A percentile compares a stretch with the other conserved stretches of the same genome.
These are phyloP conservation scores for Salvator merianae DNA, from an alignment of 2,113 vertebrate genomes.

Conservation along the genomic window DNA sequence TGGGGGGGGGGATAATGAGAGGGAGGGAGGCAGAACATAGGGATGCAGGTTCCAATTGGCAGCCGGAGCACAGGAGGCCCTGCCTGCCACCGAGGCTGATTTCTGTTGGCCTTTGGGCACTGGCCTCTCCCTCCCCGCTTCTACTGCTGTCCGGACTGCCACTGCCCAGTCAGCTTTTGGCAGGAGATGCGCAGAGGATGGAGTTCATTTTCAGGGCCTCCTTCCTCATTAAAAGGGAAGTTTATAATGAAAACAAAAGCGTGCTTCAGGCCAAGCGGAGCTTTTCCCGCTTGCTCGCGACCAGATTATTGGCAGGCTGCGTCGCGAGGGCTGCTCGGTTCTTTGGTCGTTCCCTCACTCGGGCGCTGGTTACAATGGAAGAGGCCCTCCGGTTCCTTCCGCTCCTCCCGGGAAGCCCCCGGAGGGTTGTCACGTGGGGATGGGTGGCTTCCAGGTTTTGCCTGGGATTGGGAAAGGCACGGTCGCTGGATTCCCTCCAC, in stretches of 20 bases:
- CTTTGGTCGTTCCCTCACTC: not conserved
- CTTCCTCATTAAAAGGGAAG: conserved; percentile 32
- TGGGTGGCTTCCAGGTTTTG: not conserved
- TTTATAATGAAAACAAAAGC: conserved; percentile 52
- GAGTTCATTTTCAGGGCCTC: conserved; percentile 10
- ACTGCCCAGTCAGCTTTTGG: conserved; percentile 29
- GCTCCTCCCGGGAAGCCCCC: not conserved
- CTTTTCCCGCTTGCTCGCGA: conserved; percentile 43
- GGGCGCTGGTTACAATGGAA: not conserved
- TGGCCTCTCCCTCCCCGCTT: not conserved
- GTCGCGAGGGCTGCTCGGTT: accelerated
- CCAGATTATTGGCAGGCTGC: not conserved
- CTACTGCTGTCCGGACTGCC: accelerated
- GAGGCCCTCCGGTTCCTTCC: not conserved
- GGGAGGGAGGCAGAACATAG: not conserved
- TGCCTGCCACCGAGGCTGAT: accelerated
- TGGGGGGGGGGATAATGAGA: no score
- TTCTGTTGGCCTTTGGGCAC: not conserved
- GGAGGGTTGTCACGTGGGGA: no score
- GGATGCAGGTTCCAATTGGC: not conserved
- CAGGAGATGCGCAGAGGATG: not conserved
- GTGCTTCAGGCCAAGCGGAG: not conserved
- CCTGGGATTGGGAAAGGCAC: not conserved
- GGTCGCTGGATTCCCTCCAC: not conserved
- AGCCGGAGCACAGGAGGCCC: accelerated